Percentiles rank a stretch among this genome's conserved stretches.
phyloP scores from a whole-genome alignment of 37 sponge, comb jelly and placozoan species.

The Mnemiopsis leidyi region DNA sequence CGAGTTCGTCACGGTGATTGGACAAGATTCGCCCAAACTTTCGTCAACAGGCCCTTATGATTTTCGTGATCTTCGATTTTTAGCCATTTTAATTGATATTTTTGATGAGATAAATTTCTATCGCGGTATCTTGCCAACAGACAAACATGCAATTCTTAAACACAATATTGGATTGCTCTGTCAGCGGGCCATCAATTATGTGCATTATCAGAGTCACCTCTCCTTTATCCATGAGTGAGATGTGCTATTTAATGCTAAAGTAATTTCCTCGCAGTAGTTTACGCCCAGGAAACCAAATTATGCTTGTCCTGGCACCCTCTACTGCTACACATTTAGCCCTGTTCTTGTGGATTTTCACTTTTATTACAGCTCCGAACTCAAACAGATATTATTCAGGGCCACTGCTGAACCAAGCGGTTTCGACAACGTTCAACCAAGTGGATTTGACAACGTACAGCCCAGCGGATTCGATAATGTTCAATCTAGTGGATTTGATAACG shows the following conservation, averaged over 20 bases:
- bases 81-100: too few relatives aligned
- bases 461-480: neutral
- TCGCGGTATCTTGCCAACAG: too few relatives aligned
- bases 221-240: neutral
- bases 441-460: neutral
- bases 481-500: neutral
- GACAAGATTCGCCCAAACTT: too few relatives aligned
- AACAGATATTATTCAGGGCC: too few relatives aligned
- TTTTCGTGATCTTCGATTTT: too few relatives aligned
- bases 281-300: neutral
- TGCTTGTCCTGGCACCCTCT: conserved; percentile 23
- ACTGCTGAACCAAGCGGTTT: conserved; percentile 33
- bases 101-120: too few relatives aligned
- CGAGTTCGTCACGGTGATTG: too few relatives aligned
- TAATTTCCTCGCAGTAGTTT: neutral
- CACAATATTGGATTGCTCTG: too few relatives aligned
- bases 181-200: neutral
- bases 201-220: conserved; percentile 3
- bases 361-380: too few relatives aligned
- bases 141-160: too few relatives aligned
- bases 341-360: too few relatives aligned
- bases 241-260: conserved; percentile 8
- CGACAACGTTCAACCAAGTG: conserved; percentile 40
- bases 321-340: neutral
- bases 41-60: too few relatives aligned